phyloP scores from a whole-genome alignment of 2,113 vertebrate genomes.

The Melanerpes formicivorus region DNA sequence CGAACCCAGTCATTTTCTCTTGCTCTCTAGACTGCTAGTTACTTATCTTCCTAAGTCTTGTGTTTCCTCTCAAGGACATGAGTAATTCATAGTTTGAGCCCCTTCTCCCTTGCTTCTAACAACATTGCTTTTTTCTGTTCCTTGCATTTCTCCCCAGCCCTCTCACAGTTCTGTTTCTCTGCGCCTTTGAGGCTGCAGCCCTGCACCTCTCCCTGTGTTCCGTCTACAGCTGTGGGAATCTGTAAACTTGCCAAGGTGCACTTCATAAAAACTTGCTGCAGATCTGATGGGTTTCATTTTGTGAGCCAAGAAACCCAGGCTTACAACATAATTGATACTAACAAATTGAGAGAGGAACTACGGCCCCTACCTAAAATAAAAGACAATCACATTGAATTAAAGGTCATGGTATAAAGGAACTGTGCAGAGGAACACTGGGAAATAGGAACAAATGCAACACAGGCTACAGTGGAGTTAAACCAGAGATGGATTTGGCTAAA shows the following conservation, averaged over 20 bases:
- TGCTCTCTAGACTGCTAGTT: not conserved
- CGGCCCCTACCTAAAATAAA: slow-evolving; percentile 26
- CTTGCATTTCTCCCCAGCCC: not conserved
- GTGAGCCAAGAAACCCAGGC: not conserved
- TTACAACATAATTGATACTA: slow-evolving; percentile 31
- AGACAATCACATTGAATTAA: slow-evolving; percentile 13
- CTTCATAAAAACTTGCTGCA: slow-evolving; percentile 10
- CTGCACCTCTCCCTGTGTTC: not conserved
- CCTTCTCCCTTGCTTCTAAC: not conserved
- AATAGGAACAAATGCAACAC: slow-evolving; percentile 12
- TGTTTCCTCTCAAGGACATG: not conserved
- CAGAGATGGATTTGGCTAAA: slow-evolving; percentile 41
- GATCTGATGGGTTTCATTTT: not conserved
- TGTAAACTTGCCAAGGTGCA: slow-evolving; percentile 20
- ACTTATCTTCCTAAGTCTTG: not conserved
- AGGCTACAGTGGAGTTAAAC: slow-evolving; percentile 44
- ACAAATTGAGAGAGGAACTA: slow-evolving; percentile 7
- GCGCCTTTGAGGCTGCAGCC: not conserved
- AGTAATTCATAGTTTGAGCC: not conserved
- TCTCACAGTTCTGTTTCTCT: not conserved
- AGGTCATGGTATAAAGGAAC: not conserved
- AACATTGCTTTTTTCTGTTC: not conserved
- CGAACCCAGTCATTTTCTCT: not conserved
- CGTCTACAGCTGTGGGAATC: not conserved
- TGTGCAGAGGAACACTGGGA: not conserved